Conservation (phyloP, 2,888 invertebrate species). For the Urechis unicinctus region DNA sequence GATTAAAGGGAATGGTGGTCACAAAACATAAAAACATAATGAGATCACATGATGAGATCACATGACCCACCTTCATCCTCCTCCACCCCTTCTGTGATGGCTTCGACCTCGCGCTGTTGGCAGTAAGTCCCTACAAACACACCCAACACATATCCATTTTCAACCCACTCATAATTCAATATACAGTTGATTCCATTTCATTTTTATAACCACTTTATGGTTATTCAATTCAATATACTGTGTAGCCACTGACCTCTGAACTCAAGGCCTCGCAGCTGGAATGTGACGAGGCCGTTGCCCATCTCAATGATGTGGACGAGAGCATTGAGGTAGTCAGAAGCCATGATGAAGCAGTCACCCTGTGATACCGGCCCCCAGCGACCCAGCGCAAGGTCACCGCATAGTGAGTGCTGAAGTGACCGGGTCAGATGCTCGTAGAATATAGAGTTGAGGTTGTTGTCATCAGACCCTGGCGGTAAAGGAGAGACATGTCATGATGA, state of each 20-base stretch:
- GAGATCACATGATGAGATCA: background rate
- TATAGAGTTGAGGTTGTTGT: constrained; percentile 97
- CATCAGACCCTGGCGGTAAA: constrained; percentile 61
- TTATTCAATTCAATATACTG: background rate
- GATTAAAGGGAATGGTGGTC: too few relatives aligned
- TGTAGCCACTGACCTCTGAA: constrained; percentile 64
- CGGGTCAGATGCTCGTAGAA: constrained; percentile 98
- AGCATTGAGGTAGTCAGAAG: constrained; percentile 96
- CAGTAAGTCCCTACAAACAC: constrained; percentile 76
- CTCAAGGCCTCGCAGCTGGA: constrained; percentile 93
- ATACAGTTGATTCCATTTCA: too few relatives aligned
- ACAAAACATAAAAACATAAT: background rate
- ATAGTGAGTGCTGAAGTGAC: constrained; percentile 89
- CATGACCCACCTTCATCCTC: constrained; percentile 72
- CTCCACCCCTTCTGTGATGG: constrained; percentile 94
- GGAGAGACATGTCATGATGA: background rate
- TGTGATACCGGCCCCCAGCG: constrained; percentile 95
- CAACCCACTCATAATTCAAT: background rate
- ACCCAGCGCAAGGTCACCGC: constrained; percentile 52
- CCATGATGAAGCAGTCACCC: constrained; percentile 96
- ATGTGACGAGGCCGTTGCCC: constrained; percentile 96
- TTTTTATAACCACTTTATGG: background rate
- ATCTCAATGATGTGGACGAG: constrained; percentile 95
- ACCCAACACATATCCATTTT: background rate
- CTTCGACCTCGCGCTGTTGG: constrained; percentile 92